Base-by-base conservation (phyloP, 1,140 invertebrate genomes). In the Cepaea nemoralis region DNA sequence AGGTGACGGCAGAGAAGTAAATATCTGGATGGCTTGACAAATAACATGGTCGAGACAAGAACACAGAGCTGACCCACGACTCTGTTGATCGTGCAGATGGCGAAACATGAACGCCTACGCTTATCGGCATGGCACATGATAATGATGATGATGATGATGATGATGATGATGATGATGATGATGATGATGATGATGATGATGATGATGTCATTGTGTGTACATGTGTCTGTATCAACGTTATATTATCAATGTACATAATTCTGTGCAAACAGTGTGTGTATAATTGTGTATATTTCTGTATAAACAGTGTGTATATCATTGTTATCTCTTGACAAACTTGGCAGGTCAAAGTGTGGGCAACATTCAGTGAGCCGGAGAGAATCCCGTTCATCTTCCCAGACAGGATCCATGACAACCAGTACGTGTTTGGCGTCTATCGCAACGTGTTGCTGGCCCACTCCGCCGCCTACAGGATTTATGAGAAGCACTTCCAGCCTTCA, bases 301-400 rank as follows among this genome's bases (percentile, higher is more conserved):
- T 42, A 14, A 27, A 67, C 67, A 0, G 66, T 71, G 10, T 55
- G 48, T 82, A 22, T 70, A 3, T 27, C 3, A 10, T 40, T 42
- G 8, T 19, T 67, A 67, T 1, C 55, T 71, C 10, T 55, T 55
- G 80, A 22, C 37, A 22, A 39, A 71, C 45, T 10, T 63, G 27
- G 24, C 59, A 90, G 83, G 91, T 92, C 0, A 89, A 89, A 74
- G 77, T 77, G 12, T 92, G 91, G 91, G 83, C 91, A 6, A 92
- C 92, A 10, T 84, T 92, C 33, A 90, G 91, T 80, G 91, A 92
- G 45, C 90, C 91, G 14, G 85, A 77, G 1, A 81, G 14, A 77
- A 83, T 14, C 75, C 48, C 1, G 50, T 81, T 45, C 86, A 87
- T 37, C 84, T 87, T 16, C 84, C 85, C n/a, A 37, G 83, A 0